phyloP scores from a whole-genome alignment of 2,113 vertebrate genomes.

The Acinonyx jubatus region DNA sequence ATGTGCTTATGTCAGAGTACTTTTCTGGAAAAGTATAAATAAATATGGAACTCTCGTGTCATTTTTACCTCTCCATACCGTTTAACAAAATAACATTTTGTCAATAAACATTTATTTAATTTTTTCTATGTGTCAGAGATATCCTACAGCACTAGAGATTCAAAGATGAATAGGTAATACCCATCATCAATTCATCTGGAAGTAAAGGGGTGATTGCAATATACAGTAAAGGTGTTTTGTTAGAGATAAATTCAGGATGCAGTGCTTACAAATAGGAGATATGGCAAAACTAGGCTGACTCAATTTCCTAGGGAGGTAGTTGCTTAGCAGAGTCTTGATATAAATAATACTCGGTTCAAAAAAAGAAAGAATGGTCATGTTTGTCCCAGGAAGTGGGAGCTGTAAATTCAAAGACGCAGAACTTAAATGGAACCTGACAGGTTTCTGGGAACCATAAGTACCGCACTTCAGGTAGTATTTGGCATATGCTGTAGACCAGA shows the following conservation, averaged over 20 bases:
- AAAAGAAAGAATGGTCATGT: neutral
- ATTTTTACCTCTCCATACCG: neutral
- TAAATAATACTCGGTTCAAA: neutral
- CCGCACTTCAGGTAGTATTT: neutral
- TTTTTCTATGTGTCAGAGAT: neutral
- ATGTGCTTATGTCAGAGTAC: neutral
- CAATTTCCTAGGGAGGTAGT: neutral
- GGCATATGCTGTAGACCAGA: neutral
- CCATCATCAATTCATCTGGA: neutral
- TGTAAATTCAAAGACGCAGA: neutral
- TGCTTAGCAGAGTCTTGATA: neutral
- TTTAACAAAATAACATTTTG: neutral
- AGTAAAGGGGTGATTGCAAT: neutral
- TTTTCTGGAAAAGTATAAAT: neutral
- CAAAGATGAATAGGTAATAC: neutral
- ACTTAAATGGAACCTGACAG: neutral
- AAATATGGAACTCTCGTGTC: neutral
- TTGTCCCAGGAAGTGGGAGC: neutral
- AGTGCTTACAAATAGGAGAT: neutral
- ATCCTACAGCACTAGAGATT: neutral
- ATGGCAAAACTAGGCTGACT: neutral
- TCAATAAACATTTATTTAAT: neutral
- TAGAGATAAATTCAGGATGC: neutral
- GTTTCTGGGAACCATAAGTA: neutral
- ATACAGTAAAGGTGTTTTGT: neutral